Base-by-base conservation (phyloP, 1,140 invertebrate genomes). In the Lordiphosa stackelbergi region DNA sequence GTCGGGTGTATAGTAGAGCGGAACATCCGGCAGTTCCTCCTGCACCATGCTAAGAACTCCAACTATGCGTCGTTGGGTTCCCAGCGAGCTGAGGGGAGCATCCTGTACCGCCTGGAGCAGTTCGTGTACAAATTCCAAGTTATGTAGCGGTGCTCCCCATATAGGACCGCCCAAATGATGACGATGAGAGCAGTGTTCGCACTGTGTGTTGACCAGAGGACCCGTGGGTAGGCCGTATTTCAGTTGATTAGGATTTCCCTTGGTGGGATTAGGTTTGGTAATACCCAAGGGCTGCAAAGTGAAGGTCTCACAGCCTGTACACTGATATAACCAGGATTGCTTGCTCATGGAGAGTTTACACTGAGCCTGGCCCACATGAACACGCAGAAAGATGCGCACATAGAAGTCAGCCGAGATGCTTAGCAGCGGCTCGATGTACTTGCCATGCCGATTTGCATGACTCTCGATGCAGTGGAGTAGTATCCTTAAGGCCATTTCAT, bases 341-440 rank as follows among this genome's bases (percentile, higher is more conserved):
- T 98, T 97, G 66, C 93, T 95, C 19, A 92, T 93, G 54, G 93
- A 93, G 73, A 92, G 90, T 89, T 99, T 99, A 63, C 96, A 97
- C 69, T 93, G 92, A 9, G 90, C 88, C 62, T 95, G 93, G 43
- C 96, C 93, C 0, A 92, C 91, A 49, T 91, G 92, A 2, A 99
- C 89, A 78, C 92, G 91, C 1, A 99, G 95, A 90, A 99, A 98
- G 5, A 99, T 92, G 65, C 98, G 89, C 19, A 99, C 93, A 88
- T 99, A 99, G 89, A 99, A 99, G 89, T 99, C 98, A 3, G 94
- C 95, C 54, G 97, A 98, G 45, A 99, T 85, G 16, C 95, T 97
- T 1, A 99, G 74, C 4, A 99, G 69, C 0, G 98, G 98, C 48
- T 93, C 91, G 69, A 98, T 98, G 81, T 97, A 98, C 41, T 96